phyloP scores from a whole-genome alignment of 2,113 vertebrate genomes.

The Cyrtonyx montezumae region DNA sequence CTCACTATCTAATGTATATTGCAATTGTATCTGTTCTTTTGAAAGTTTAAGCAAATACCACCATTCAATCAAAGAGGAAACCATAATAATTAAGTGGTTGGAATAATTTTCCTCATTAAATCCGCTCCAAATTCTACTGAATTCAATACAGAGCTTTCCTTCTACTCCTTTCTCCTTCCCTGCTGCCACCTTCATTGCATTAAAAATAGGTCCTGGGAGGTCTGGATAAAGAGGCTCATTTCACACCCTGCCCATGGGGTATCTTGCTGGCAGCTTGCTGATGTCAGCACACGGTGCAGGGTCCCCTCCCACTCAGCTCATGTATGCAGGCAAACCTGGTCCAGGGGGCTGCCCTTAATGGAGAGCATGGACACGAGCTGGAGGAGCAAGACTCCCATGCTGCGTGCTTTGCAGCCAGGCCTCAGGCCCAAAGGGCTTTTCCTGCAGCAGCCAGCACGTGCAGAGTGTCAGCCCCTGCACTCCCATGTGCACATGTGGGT shows the following conservation, averaged over 20 bases:
- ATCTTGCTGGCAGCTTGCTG: background rate
- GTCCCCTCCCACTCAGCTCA: rapidly evolving
- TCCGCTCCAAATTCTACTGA: background rate
- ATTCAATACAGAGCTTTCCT: background rate
- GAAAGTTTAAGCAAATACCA: conserved; percentile 53
- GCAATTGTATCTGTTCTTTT: conserved; percentile 45
- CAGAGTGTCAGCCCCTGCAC: background rate
- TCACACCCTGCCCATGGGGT: rapidly evolving
- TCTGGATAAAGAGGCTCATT: background rate
- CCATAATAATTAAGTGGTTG: background rate
- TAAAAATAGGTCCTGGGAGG: background rate
- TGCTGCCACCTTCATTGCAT: background rate
- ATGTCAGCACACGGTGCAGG: rapidly evolving
- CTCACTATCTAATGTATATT: background rate
- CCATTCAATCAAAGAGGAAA: conserved; percentile 62
- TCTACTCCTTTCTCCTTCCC: background rate
- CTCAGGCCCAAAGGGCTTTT: rapidly evolving
- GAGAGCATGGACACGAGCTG: rapidly evolving
- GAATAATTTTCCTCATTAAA: conserved; percentile 47
- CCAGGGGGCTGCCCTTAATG: background rate
- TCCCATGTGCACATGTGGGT: background rate
- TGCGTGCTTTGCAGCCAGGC: background rate
- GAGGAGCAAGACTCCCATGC: background rate
- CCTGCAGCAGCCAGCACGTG: background rate
- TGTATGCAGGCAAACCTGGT: background rate